Base-by-base conservation (phyloP, 1,140 invertebrate genomes). In the Paralvinella palmiformis region DNA sequence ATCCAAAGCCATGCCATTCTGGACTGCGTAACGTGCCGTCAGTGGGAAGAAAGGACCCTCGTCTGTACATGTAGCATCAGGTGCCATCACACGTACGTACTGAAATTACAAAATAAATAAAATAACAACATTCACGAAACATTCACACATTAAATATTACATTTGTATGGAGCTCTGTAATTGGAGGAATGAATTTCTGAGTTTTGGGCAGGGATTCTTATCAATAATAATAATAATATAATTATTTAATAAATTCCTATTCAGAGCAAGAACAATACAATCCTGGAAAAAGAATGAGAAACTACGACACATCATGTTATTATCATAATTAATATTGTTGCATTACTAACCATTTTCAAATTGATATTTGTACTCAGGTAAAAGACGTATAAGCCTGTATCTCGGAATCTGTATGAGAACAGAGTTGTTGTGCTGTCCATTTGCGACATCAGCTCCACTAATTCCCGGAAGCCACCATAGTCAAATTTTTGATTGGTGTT, bases 401-500 rank as follows among this genome's bases (percentile, higher is more conserved):
- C 74, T 7, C 62, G 73, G 64, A 78, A 78, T 65, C 72, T 69
- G 65, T 77, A 78, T 20, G 73, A 67, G 59, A 78, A 78, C 35
- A 78, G 63, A 3, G 76, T 75, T 3, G 74, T 69, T 27, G 69
- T 57, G 2, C 75, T 70, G 6, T 68, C 65, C 6, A 68, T 57
- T 58, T 73, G 73, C 0, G 72, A 60, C 64, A 70, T 66, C 4
- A 71, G 68, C 58, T 77, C 75, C 2, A 68, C 62, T 48, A 76
- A 58, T 2, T 68, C 63, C 15, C 76, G 69, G 72, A 78, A 78
- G 1, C 74, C 75, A 17, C 75, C 74, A 64, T 77, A 78, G 61
- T 78, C 76, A 71, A 78, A 78, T 45, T 73, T 62, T 4, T 63
- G 63, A 64, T 78, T 78, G 29, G 75, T 78, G 66, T 78, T 78